Base-by-base conservation (phyloP, 2,797 vertebrate species). In the Oophaga sylvatica region DNA sequence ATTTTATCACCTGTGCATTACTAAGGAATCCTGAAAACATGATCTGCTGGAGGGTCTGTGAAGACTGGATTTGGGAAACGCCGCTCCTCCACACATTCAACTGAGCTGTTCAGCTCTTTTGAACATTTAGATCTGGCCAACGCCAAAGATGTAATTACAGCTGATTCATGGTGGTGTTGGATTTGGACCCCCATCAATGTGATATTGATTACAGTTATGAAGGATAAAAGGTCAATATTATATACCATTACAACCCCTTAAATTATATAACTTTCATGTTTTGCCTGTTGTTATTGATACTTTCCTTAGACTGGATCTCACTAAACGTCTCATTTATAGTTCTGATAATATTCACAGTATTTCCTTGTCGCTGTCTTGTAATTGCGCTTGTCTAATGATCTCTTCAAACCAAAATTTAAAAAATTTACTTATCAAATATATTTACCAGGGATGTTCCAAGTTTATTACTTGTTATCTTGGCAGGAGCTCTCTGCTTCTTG, bases 371-470 rank as follows among this genome's bases (percentile, higher is more conserved):
- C 76, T 35, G 41, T 77, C 76, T 26, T 53, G 35, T 78, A 65
- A 77, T 85, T 67, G 57, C 11, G 11, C 16, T 31, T 84, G 53
- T 60, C 60, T 78, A 79, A 68, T 79, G 62, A 70, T 86, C 31
- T 73, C 41, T 80, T 71, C 26, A 53, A 71, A 62, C 53, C 1
- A 7, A 68, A 56, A 41, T 70, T 59, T 68, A 53, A 20, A 71
- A 13, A 79, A 70, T 13, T 48, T 11, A 68, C 77, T 71, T 22
- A 80, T 57, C 48, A 80, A 71, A 19, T 79, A 13, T 67, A 86
- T 86, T 86, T 68, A 78, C 76, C 45, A 67, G 65, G 45, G 16
- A 86, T 60, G 19, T 80, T 86, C 29, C 65, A 59, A 86, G 68
- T 53, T 45, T 79, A 71, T 86, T 86, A 80, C 53, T 22, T 78